A percentile compares a stretch with the other conserved stretches of the same genome.
phyloP scores from a whole-genome alignment of 1,140 invertebrate species.

The Drosophila fuyamai region DNA sequence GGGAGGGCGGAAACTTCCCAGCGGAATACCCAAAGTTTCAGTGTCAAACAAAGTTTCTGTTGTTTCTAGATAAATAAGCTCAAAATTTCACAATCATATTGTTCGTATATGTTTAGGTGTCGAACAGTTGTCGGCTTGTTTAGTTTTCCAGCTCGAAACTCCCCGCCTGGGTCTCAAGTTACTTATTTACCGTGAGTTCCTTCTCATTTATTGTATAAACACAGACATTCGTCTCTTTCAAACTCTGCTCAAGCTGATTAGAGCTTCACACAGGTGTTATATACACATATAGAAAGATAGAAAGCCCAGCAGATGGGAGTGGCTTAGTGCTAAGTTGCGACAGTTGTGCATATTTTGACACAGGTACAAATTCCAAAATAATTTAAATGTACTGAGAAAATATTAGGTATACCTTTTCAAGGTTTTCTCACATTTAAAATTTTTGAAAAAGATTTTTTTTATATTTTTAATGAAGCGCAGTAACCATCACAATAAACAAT shows the following conservation, averaged over 20 bases:
- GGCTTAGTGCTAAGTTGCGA: conserved; percentile 29
- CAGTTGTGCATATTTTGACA: conserved; percentile 27
- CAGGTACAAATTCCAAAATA: not conserved
- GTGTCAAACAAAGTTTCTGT: conserved; percentile 9
- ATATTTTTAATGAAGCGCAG: not conserved
- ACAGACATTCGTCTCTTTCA: conserved; percentile 60
- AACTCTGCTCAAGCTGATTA: conserved; percentile 62
- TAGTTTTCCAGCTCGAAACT: conserved; percentile 48
- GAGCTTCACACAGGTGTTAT: conserved; percentile 60
- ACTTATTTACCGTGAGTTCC: conserved; percentile 20
- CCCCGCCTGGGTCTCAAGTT: conserved; percentile 32
- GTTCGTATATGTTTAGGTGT: conserved; percentile 45
- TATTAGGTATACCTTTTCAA: not conserved
- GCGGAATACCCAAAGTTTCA: conserved; percentile 29
- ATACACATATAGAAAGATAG: conserved; percentile 21
- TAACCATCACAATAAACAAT: not conserved
- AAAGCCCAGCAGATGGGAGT: conserved; percentile 42
- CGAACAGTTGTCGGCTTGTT: conserved; percentile 65
- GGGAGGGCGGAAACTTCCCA: conserved; percentile 45
- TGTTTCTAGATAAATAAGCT: conserved; percentile 54
- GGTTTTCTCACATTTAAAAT: not conserved
- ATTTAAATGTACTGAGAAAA: not conserved
- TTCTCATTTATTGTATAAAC: conserved; percentile 56
- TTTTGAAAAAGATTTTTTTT: not conserved
- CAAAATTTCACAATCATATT: conserved; percentile 60